Conservation (phyloP, 23 tunicate genomes). For the Phallusia fumigata region DNA sequence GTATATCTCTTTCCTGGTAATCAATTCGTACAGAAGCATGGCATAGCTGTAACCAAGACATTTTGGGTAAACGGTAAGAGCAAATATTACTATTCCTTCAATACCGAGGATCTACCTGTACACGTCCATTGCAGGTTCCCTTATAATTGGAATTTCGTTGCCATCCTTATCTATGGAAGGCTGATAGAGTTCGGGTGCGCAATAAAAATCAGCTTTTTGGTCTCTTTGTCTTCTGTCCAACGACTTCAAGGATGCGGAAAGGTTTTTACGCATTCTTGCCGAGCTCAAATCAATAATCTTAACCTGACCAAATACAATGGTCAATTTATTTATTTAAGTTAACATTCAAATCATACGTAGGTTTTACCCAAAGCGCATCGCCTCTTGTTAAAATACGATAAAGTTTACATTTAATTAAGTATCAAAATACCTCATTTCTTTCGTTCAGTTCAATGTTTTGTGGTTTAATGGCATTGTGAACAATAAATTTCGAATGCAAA, state of each 20-base stretch:
- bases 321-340: too few species aligned
- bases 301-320: background rate
- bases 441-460: background rate
- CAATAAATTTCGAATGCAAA: background rate
- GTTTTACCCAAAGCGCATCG: too few species aligned
- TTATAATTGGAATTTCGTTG: too few species aligned
- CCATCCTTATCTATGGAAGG: background rate
- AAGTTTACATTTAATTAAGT: too few species aligned
- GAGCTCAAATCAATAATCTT: background rate
- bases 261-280: background rate
- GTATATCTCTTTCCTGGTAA: background rate
- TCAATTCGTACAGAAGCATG: background rate
- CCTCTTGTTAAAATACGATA: too few species aligned
- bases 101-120: background rate
- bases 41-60: background rate
- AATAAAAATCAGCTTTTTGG: background rate
- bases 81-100: too few species aligned
- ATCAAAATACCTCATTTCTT: background rate
- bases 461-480: background rate
- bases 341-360: too few species aligned
- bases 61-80: too few species aligned
- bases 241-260: background rate
- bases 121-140: background rate
- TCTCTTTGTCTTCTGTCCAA: background rate
- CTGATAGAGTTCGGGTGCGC: background rate